Evolutionary conservation across 2,113 vertebrate genomes (phyloP), one percentile per base, ranked within the genome.

Genomic region (Pica pica): DNA sequence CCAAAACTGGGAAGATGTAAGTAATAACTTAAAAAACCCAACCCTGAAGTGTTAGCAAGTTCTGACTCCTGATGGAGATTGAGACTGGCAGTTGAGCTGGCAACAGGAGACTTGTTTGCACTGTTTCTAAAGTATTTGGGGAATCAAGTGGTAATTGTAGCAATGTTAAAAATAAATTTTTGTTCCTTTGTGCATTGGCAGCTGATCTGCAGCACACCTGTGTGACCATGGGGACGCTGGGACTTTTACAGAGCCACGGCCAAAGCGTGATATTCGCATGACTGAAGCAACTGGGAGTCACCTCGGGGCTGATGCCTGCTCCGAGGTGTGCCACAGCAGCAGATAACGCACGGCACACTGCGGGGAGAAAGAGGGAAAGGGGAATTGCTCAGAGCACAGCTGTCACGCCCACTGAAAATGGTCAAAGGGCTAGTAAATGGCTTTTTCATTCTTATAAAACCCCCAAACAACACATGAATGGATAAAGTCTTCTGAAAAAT

Each of bases 321-420:
- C 52, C 22, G 8, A 71, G 70, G 30, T 52, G 67, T 85, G 57
- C 79, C 57, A 42, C 55, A 61, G 39, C 14, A 13, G 71, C 42
- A 70, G 91, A 16, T 50, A 73, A 56, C 0, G 0, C 39, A 26
- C 2, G 0, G 44, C 57, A 64, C 47, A 22, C 27, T 1, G 1
- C 1, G 2, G 0, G n/a, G 49, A 41, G 37, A 79, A 55, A 64
- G n/a, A 44, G 27, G n/a, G 46, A 56, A 77, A 65, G 26, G 21
- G 16, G 23, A 88, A 82, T 59, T 84, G 19, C 35, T 60, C 49
- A 23, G 33, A 73, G 61, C n/a, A 65, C 0, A 0, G 13, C 50
- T 61, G n/a, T 24, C 59, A 39, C 0, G 0, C 59, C 59, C 44
- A 46, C 44, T 77, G 31, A n/a, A 63, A 89, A 83, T 5, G 3